Percentiles rank a stretch among this genome's conserved stretches.
phyloP scores from a whole-genome alignment of 2,797 vertebrate genomes.

The Distichodus sexfasciatus region DNA sequence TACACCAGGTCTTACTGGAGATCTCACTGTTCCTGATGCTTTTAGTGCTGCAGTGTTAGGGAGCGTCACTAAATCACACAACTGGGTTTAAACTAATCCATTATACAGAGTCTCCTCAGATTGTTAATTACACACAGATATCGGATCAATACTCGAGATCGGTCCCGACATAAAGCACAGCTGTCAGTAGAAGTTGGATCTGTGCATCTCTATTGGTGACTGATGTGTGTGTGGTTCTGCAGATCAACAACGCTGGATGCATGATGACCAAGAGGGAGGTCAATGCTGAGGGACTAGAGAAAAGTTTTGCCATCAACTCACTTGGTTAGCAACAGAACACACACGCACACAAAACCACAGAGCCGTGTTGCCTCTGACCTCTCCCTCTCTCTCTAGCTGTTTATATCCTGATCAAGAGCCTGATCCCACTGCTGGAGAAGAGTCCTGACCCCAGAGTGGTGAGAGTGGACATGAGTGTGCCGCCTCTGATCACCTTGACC shows the following conservation, averaged over 20 bases:
- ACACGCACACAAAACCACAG: neutral
- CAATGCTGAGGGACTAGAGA: conserved; percentile 75
- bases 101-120: too few relatives aligned
- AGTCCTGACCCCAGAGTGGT: conserved; percentile 78
- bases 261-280: conserved; percentile 77
- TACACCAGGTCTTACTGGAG: too few relatives aligned
- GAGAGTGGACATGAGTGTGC: conserved; percentile 50
- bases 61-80: too few relatives aligned
- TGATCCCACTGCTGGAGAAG: conserved; percentile 77
- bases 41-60: too few relatives aligned
- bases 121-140: too few relatives aligned
- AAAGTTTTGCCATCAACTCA: conserved; percentile 76
- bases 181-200: too few relatives aligned
- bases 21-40: too few relatives aligned
- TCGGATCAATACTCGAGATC: too few relatives aligned
- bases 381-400: conserved; percentile 62
- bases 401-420: conserved; percentile 77
- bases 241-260: conserved; percentile 79
- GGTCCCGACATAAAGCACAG: too few relatives aligned
- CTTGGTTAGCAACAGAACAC: conserved; percentile 66
- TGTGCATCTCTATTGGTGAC: too few relatives aligned
- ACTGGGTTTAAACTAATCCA: too few relatives aligned
- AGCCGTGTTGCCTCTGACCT: too few relatives aligned
- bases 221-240: conserved; percentile 10
- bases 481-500: neutral